phyloP scores from a whole-genome alignment of 1,140 invertebrate genomes.

The Calycopis cecrops region DNA sequence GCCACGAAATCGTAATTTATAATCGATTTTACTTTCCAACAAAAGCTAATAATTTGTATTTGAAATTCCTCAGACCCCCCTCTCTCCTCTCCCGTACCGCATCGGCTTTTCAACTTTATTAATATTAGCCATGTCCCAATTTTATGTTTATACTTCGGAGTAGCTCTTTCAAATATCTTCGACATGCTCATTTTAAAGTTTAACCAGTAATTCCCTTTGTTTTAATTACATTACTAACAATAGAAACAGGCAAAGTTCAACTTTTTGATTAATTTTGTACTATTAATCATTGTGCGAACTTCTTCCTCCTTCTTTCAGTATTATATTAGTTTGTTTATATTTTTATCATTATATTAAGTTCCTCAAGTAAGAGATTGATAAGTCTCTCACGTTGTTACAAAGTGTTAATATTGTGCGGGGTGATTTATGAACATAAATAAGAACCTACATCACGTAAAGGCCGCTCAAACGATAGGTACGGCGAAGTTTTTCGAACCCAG shows the following conservation, averaged over 20 bases:
- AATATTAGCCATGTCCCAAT: conserved; percentile 45
- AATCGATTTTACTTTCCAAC: conserved; percentile 59
- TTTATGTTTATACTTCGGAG: conserved; percentile 41
- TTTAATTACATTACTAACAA: conserved; percentile 7
- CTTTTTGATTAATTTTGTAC: conserved; percentile 4
- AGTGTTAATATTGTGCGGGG: too few species aligned
- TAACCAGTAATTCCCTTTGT: background rate
- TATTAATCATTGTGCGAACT: too few species aligned
- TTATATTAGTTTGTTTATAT: too few species aligned
- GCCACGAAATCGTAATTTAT: conserved; percentile 57
- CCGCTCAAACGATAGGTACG: too few species aligned
- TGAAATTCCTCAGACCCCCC: conserved; percentile 34
- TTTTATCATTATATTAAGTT: too few species aligned
- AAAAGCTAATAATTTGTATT: conserved; percentile 62
- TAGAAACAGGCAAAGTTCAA: background rate
- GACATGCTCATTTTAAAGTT: conserved; percentile 9
- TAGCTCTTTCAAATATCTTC: conserved; percentile 5
- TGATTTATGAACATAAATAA: too few species aligned
- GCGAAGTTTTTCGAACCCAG: too few species aligned
- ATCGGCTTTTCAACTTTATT: conserved; percentile 47
- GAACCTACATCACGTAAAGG: too few species aligned
- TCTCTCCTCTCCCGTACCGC: conserved; percentile 27
- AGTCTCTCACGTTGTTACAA: too few species aligned
- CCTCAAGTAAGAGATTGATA: too few species aligned
- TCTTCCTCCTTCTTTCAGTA: too few species aligned